Evolutionary conservation across 2,888 invertebrate species (phyloP), one percentile per base, ranked within the genome.

Genomic region (Halocaridina rubra): DNA sequence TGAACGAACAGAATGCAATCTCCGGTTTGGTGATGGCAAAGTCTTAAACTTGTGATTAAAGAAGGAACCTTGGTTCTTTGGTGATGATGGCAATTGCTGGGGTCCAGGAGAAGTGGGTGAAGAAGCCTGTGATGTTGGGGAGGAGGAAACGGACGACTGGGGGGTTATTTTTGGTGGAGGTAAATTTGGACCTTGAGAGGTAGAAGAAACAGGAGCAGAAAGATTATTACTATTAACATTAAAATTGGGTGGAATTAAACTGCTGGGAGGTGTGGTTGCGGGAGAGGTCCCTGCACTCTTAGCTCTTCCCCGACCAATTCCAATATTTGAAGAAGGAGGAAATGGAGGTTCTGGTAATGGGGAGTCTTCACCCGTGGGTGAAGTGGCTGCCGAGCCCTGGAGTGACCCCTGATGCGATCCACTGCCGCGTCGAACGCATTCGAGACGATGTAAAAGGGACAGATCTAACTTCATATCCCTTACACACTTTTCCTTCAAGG

Each of bases 1-100:
- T 86, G 92, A 92, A 88, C 91, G 91, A 74, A 91, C 92, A 82
- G 91, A 90, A 86, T 92, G 91, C 67, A 92, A 89, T 30, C 90
- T 89, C n/a, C 91, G 89, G 19, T 92, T 92, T 1, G 93, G 92
- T 4, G 93, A 92, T n/a, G 94, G 93, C 92, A 93, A 92, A 0
- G 88, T 86, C 57, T 88, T 88, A 61, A 88, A 88, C 61, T 88
- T 88, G 32, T 82, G 79, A 59, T 79, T 80, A 57, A 46, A 77
- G 77, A 88, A 88, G 33, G 64, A 61, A 16, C 74, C 80, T 46
- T 80, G 80, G 19, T 61, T 80, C 69, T 88, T 88, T 24, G 88
- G 88, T n/a, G 88, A 88, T 16, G 88, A 61, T 27, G 88, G 88
- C 3, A 75, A 27, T 30, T 71, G 75, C 19, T 78, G 82, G 2